Evolutionary conservation across 2,888 invertebrate species (phyloP).

Genomic region (Caenorhabditis sinica): DNA sequence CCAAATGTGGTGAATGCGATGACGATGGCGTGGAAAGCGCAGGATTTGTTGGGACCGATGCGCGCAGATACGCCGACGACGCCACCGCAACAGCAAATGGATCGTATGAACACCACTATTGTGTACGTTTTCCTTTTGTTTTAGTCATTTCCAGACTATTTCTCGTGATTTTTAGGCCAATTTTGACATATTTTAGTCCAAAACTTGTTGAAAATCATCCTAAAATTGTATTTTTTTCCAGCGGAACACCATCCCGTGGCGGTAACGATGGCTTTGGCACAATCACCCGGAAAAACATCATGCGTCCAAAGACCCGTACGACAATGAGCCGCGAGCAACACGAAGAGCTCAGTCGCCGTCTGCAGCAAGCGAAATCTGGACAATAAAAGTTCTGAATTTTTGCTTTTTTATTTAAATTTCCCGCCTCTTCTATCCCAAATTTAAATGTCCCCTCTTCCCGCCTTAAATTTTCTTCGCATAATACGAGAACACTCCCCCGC

Average conservation of each 20-base stretch:
- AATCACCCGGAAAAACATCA: constrained; percentile 51
- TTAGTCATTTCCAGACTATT: not conserved
- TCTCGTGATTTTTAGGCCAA: too few relatives aligned
- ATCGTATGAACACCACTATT: constrained; percentile 26
- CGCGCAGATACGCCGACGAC: not conserved
- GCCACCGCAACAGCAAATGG: constrained; percentile 19
- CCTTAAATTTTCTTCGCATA: not conserved
- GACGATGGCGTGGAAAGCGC: constrained; percentile 11
- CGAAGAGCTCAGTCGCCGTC: constrained; percentile 31
- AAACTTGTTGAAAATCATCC: not conserved
- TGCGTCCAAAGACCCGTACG: constrained; percentile 35
- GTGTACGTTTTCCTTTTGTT: constrained; percentile 31
- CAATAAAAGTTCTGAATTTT: too few relatives aligned
- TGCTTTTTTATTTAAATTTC: not conserved
- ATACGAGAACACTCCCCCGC: not conserved
- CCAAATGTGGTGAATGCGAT: constrained; percentile 42
- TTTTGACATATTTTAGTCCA: too few relatives aligned
- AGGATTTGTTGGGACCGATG: not conserved
- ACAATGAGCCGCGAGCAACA: constrained; percentile 55
- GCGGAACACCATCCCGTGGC: constrained; percentile 52
- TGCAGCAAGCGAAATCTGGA: constrained; percentile 34
- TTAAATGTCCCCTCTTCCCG: too few relatives aligned
- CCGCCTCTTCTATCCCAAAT: too few relatives aligned
- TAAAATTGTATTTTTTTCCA: not conserved
- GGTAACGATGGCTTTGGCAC: constrained; percentile 33